These are phyloP conservation scores for Eulemur albifrons DNA, from an alignment of 2,797 vertebrate species.

Conservation along the genomic window DNA sequence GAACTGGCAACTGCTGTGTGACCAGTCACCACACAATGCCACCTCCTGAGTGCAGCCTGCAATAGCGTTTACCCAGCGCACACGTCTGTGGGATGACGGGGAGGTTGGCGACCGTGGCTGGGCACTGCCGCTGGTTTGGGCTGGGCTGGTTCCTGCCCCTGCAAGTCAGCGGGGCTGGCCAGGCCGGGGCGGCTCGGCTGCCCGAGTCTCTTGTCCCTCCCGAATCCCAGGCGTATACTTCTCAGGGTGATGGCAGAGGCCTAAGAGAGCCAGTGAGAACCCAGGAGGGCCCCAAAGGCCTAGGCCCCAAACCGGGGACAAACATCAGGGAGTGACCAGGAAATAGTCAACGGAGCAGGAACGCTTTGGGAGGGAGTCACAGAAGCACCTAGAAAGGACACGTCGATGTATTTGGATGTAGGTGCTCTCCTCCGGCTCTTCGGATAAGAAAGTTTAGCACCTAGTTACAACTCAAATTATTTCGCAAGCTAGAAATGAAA, in stretches of 20 bases:
- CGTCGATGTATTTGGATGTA: fast-evolving
- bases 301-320: no score
- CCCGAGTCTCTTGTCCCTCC: not conserved
- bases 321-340: not conserved
- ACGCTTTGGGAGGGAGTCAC: no score
- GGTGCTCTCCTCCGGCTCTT: not conserved
- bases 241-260: fast-evolving
- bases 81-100: not conserved
- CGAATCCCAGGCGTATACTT: not conserved
- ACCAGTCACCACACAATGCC: not conserved
- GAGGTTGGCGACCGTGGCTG: not conserved
- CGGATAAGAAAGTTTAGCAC: not conserved
- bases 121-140: not conserved
- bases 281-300: fast-evolving
- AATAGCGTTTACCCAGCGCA: not conserved
- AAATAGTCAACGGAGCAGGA: not conserved
- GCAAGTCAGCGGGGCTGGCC: not conserved
- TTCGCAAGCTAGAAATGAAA: not conserved
- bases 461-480: not conserved
- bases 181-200: not conserved
- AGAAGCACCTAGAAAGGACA: not conserved
- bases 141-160: not conserved
- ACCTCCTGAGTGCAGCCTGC: no score
- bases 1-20: no score
- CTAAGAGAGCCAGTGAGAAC: not conserved